Base-by-base conservation (phyloP, 1,140 invertebrate species). In the Cherax destructor region DNA sequence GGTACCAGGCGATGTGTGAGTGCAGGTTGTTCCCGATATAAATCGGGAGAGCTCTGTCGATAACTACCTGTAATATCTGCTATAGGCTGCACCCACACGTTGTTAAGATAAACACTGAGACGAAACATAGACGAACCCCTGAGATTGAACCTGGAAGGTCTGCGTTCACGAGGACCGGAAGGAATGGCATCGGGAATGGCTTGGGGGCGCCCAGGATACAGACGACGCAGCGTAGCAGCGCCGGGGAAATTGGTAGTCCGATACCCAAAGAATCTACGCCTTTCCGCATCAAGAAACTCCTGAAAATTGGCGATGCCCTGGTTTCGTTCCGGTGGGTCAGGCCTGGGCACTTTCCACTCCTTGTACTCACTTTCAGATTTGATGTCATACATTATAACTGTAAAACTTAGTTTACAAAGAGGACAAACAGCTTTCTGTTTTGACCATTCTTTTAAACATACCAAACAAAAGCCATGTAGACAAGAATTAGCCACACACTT, bases 391-490 rank as follows among this genome's bases (percentile, higher is more conserved):
- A 99, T 97, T 65, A 99, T 99, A 7, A 97, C 97, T 93, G 96
- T 97, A 94, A 99, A 99, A 7, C 96, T 96, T 94, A 98, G 97
- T 93, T 99, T 99, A 95, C 98, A 99, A 0, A 99, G 95, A 6
- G 98, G 98, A 95, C 98, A 99, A 94, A 98, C 98, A 18, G 98
- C 96, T 52, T 95, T 95, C 94, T 97, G 96, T 95, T 98, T 99
- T 61, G 98, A 98, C 98, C 98, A 99, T 94, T 98, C 97, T 72
- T 98, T 94, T 3, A 99, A 95, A 94, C 98, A 99, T 88, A 96
- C 96, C 93, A 99, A 99, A 94, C 98, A 99, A 94, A 99, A 99
- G 94, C 97, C 97, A 94, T 99, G 98, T 93, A 98, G 96, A 94
- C 98, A 99, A 59, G 96, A 97, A 93, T 99, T 97, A 0, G 98